phyloP scores from a whole-genome alignment of 2,888 invertebrate species.

The Lycocerus yunnanus region DNA sequence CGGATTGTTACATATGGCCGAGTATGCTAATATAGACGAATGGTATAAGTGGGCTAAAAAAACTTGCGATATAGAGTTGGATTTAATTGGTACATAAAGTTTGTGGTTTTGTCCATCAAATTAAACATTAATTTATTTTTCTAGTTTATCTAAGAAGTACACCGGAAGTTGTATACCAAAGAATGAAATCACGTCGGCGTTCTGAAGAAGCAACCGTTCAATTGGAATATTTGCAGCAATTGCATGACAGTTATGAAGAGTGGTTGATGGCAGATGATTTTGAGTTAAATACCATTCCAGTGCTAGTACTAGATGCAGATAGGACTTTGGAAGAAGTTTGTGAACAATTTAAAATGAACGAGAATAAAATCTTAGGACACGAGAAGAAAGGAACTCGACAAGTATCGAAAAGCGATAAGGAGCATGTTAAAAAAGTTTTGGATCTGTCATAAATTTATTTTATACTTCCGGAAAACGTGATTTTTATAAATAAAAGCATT shows the following conservation, averaged over 20 bases:
- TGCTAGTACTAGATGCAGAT: constrained; percentile 71
- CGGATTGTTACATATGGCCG: constrained; percentile 72
- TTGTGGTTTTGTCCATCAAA: neutral
- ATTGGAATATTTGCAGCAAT: constrained; percentile 76
- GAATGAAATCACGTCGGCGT: constrained; percentile 77
- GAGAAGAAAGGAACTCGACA: constrained; percentile 37
- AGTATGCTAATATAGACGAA: constrained; percentile 80
- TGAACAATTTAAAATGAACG: constrained; percentile 67
- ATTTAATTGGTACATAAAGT: constrained; percentile 78
- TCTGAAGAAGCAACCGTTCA: constrained; percentile 82
- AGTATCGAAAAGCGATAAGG: constrained; percentile 37
- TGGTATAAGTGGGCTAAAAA: constrained; percentile 84
- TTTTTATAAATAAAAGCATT: neutral
- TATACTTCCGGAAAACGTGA: neutral
- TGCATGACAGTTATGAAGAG: constrained; percentile 77
- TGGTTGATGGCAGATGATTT: constrained; percentile 63
- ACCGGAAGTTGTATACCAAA: constrained; percentile 67
- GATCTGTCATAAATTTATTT: constrained; percentile 23
- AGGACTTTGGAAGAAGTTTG: constrained; percentile 67
- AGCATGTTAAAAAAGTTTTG: constrained; percentile 41
- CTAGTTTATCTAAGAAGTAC: constrained; percentile 70
- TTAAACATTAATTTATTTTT: constrained; percentile 40
- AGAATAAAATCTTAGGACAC: constrained; percentile 58
- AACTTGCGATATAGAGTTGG: constrained; percentile 75
- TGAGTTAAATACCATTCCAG: constrained; percentile 52